Percentiles rank a stretch among this genome's conserved stretches.
These are phyloP conservation scores for Apodemus speciosus DNA, from an alignment of 2,113 vertebrate species.

Conservation along the genomic window DNA sequence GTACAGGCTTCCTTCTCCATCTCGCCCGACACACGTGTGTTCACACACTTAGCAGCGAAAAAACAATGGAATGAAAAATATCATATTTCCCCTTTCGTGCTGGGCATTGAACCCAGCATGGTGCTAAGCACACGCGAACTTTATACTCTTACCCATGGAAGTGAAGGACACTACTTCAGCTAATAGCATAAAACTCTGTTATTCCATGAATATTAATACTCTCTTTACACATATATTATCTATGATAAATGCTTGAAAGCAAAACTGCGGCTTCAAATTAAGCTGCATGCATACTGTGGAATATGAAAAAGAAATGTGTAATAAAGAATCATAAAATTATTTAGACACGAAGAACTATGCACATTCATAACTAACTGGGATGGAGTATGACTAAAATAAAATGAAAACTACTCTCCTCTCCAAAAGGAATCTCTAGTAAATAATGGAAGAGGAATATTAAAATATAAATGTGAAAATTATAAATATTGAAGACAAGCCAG, in stretches of 20 bases:
- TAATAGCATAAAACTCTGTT: background rate
- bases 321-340: constrained; percentile 3
- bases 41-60: background rate
- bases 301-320: background rate
- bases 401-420: background rate
- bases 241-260: background rate
- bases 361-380: constrained; percentile 1
- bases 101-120: background rate
- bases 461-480: background rate
- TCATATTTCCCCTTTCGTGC: too few species aligned
- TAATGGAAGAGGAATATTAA: background rate
- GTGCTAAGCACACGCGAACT: background rate
- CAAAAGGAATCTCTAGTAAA: background rate
- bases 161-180: background rate
- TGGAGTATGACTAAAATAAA: background rate
- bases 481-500: background rate
- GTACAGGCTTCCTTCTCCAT: background rate
- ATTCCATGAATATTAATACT: background rate
- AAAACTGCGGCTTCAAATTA: background rate
- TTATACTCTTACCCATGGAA: too few species aligned
- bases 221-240: background rate
- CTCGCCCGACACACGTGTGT: background rate
- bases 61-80: background rate
- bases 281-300: background rate
- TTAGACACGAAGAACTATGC: background rate